Percentiles rank a stretch among this genome's conserved stretches.
Evolutionary conservation across 2,888 invertebrate species (phyloP).

Genomic region (Synergus itoensis): DNA sequence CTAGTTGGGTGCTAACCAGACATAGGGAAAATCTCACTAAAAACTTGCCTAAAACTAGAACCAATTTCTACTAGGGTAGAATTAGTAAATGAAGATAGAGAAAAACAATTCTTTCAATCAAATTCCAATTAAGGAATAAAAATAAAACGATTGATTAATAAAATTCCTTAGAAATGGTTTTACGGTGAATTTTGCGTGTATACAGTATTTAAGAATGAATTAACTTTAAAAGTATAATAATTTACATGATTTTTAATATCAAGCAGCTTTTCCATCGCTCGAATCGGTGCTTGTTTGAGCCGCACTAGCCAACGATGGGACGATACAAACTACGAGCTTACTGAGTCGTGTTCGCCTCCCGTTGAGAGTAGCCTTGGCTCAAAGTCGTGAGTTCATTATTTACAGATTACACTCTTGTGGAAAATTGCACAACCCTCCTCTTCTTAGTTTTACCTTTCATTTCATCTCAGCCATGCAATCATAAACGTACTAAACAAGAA

Average conservation of each 20-base stretch:
- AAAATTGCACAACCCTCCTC: slow-evolving; percentile 56
- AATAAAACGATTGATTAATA: too few species aligned
- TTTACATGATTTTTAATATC: slow-evolving; percentile 8
- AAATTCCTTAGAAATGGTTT: too few species aligned
- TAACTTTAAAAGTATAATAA: not conserved
- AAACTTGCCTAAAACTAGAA: too few species aligned
- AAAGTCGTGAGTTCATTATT: slow-evolving; percentile 68
- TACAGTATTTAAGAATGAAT: not conserved
- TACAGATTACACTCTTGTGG: slow-evolving; percentile 64
- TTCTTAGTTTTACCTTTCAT: slow-evolving; percentile 6
- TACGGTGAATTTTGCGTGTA: not conserved
- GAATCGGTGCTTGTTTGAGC: slow-evolving; percentile 46
- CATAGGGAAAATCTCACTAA: too few species aligned
- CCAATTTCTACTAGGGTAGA: too few species aligned
- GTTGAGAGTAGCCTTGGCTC: slow-evolving; percentile 49
- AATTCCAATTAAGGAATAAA: too few species aligned
- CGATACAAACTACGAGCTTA: slow-evolving; percentile 63
- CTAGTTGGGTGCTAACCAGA: too few species aligned
- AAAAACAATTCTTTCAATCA: too few species aligned
- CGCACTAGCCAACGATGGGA: slow-evolving; percentile 52
- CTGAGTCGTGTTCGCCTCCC: slow-evolving; percentile 47
- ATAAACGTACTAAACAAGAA: not conserved
- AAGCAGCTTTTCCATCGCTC: not conserved
- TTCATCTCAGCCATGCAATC: not conserved
- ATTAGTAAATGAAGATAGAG: too few species aligned